Evolutionary conservation across 1,140 invertebrate genomes (phyloP).

Genomic region (Sinella curviseta): DNA sequence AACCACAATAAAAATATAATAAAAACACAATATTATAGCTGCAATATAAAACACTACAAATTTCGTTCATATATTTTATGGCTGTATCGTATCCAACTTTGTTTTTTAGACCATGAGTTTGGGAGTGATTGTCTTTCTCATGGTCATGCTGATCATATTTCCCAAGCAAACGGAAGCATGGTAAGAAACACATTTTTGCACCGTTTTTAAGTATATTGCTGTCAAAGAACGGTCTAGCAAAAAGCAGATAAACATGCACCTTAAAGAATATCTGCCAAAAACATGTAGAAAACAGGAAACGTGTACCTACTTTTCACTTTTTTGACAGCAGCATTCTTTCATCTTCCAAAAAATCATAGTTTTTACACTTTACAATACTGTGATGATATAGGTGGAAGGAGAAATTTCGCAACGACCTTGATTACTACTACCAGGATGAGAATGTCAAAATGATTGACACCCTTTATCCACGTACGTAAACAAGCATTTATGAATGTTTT

Average conservation of each 20-base stretch:
- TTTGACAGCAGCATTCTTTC: no score
- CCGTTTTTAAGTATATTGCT: no score
- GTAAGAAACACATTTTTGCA: not conserved
- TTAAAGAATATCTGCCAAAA: no score
- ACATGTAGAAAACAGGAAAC: no score
- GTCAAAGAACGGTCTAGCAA: no score
- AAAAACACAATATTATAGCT: not conserved
- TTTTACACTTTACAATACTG: not conserved
- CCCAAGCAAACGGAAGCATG: conserved; percentile 19
- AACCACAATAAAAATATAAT: not conserved
- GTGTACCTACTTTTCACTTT: no score
- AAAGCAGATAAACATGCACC: no score
- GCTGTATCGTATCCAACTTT: no score
- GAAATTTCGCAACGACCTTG: conserved; percentile 40
- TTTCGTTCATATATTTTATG: no score
- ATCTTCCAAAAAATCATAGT: not conserved
- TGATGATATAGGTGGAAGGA: conserved; percentile 28
- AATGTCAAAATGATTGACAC: conserved; percentile 22
- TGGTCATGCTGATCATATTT: not conserved
- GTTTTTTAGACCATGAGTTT: conserved; percentile 23
- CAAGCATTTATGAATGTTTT: no score
- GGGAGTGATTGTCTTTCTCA: conserved; percentile 5
- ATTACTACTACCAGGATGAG: conserved; percentile 33
- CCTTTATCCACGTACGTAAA: conserved; percentile 31
- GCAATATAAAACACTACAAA: no score